phyloP scores from a whole-genome alignment of 2,113 vertebrate species.

The Halcyon malimbica region DNA sequence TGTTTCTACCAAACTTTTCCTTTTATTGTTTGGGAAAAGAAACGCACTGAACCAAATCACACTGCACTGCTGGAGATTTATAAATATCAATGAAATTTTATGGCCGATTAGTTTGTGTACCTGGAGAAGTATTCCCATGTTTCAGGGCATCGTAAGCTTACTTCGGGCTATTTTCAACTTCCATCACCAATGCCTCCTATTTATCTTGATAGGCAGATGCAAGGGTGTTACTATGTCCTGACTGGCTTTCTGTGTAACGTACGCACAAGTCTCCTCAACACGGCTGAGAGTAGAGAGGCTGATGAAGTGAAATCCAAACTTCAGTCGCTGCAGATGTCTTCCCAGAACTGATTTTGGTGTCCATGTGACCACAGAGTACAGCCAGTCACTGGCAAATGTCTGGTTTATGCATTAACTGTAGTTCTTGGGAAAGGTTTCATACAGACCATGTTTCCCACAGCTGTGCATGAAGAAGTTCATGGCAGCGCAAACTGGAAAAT shows the following conservation, averaged over 20 bases:
- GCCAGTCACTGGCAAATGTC: neutral
- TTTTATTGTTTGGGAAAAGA: neutral
- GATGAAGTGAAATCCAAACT: neutral
- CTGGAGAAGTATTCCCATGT: neutral
- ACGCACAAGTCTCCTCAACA: fast-evolving
- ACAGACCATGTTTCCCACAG: neutral
- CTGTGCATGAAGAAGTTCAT: neutral
- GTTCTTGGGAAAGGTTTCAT: neutral
- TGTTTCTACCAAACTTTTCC: neutral
- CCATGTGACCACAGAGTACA: neutral
- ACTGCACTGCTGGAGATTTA: neutral
- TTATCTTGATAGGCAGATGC: neutral
- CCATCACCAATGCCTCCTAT: neutral
- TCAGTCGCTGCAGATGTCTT: neutral
- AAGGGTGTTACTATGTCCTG: neutral
- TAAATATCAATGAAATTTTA: neutral
- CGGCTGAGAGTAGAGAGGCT: neutral
- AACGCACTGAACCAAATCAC: neutral
- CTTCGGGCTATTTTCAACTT: neutral
- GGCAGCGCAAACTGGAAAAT: neutral
- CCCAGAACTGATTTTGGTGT: neutral
- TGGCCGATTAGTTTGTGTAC: neutral
- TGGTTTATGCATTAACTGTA: neutral
- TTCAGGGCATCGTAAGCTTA: neutral
- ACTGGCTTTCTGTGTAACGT: neutral